phyloP scores from a whole-genome alignment of 2,113 vertebrate genomes.

The Lathamus discolor region DNA sequence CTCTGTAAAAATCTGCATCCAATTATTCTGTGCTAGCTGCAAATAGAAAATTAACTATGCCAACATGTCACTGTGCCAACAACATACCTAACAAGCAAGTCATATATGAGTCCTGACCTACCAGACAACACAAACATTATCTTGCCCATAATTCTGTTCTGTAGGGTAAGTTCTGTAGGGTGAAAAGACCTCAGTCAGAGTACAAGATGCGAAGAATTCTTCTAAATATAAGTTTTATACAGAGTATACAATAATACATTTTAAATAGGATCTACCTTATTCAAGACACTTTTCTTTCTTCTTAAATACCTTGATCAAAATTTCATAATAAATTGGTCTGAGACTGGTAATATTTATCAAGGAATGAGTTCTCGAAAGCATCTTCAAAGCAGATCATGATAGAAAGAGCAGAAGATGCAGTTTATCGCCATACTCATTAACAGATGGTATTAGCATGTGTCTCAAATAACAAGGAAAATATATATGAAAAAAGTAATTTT shows the following conservation, averaged over 20 bases:
- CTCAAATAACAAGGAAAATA: constrained; percentile 22
- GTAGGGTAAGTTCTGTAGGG: background rate
- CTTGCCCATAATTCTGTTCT: background rate
- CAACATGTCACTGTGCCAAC: background rate
- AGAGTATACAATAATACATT: background rate
- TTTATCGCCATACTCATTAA: background rate
- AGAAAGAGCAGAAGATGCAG: background rate
- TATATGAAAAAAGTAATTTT: background rate
- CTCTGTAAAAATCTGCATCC: background rate
- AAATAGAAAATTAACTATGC: background rate
- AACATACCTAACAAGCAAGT: background rate
- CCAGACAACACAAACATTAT: background rate
- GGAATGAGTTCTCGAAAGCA: background rate
- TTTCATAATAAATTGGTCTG: background rate
- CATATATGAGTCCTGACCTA: background rate
- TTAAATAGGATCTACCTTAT: background rate
- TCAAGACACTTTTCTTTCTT: background rate
- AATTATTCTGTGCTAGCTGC: background rate
- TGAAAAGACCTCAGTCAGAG: background rate
- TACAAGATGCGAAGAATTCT: background rate
- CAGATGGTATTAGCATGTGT: constrained; percentile 28
- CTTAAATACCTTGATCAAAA: background rate
- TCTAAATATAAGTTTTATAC: background rate
- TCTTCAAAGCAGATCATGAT: background rate
- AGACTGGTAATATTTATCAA: background rate